Base-by-base conservation (phyloP, 2,888 invertebrate genomes). In the Myopa testacea region DNA sequence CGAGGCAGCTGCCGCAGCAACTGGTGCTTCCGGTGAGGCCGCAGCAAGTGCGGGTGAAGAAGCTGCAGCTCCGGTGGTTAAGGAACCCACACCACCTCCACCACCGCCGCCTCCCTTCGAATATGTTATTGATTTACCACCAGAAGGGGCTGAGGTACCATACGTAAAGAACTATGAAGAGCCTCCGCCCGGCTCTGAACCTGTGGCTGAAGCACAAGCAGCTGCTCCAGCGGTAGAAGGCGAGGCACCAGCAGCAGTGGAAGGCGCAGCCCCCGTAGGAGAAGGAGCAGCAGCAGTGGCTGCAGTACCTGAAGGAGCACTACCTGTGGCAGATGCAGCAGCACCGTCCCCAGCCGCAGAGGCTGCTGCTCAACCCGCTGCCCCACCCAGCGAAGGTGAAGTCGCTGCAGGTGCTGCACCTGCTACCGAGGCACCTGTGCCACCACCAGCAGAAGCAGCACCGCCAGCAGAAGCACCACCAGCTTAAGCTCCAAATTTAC, bases 141-240 rank as follows among this genome's bases (percentile, higher is more conserved):
- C 89, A 86, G 90, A 90, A 84, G 90, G 89, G 80, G 90, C 90
- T 82, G 89, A 90, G 81, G 90, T 90, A 73, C 90, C 90, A 71
- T 90, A 84, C 81, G 90, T 90, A 60, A 89, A 88, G 84, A 90
- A 90, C 82, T 89, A 87, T 81, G 89, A 88, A 79, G 84, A 86
- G 81, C 89, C 89, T 84, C 88, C 88, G 86, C 88, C 88, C 73
- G 86, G 85, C 68, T 85, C 87, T 19, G 89, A 88, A 81, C 84
- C 84, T 73, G 86, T 87, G 76, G 84, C 81, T 16, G 83, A 83
- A 26, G 82, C 26, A 26, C 26, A 82, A 0, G 82, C 84, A 10
- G 78, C 83, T 40, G 83, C 82, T n/a, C 80, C 84, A 1, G 81
- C 83, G 7, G 83, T 83, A 16, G 75, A 68, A 58, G 68, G 40